Evolutionary conservation across 2,888 invertebrate genomes (phyloP).

Genomic region (Drosophila pegasa): DNA sequence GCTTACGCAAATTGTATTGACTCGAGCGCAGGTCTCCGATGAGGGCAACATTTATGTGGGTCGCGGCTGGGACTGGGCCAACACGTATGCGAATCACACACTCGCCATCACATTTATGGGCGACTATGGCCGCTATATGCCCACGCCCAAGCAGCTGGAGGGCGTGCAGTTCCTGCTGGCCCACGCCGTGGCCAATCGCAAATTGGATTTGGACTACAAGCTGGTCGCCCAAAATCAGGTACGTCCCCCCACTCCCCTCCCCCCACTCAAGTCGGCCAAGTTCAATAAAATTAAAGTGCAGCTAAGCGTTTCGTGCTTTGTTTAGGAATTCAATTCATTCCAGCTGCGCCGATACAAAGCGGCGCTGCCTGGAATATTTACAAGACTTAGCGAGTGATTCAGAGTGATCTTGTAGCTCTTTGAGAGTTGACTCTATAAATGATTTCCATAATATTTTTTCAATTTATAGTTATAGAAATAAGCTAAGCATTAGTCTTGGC

Average conservation of each 20-base stretch:
- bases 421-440: neutral
- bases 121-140: conserved; percentile 84
- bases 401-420: neutral
- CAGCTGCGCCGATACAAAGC: neutral
- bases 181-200: conserved; percentile 84
- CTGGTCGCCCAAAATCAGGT: conserved; percentile 86
- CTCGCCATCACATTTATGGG: conserved; percentile 86
- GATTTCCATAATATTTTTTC: neutral
- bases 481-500: neutral
- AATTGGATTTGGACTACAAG: conserved; percentile 85
- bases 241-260: conserved; percentile 2
- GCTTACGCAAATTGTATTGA: conserved; percentile 53
- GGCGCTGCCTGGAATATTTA: neutral
- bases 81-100: conserved; percentile 86
- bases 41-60: conserved; percentile 87
- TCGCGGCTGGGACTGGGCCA: conserved; percentile 86
- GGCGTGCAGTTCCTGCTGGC: conserved; percentile 85
- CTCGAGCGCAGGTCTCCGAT: conserved; percentile 84
- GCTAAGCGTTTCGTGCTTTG: conserved; percentile 27
- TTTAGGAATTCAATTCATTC: neutral
- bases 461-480: neutral
- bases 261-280: no score
- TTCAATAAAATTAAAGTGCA: conserved; percentile 11
- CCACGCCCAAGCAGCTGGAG: conserved; percentile 85
- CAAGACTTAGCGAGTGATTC: neutral